Percentiles rank a stretch among this genome's conserved stretches.
Conservation (phyloP, 2,113 vertebrate genomes). For the Psittacula cyanocephala region DNA sequence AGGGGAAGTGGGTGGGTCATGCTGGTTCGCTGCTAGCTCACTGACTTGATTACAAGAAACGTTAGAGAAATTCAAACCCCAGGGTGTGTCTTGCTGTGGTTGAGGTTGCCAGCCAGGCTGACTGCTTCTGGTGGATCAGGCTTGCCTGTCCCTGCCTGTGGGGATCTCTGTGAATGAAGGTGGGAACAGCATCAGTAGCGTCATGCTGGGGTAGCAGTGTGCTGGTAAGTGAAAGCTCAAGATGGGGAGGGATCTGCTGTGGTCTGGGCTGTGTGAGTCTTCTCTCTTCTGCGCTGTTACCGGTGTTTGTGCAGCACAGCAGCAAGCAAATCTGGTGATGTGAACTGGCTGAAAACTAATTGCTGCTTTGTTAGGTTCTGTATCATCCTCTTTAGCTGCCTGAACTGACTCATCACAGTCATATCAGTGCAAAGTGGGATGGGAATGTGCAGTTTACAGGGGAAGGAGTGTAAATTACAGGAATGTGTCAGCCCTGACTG, state of each 20-base stretch:
- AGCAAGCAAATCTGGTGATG: not conserved
- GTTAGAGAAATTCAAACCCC: not conserved
- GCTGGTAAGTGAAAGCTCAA: not conserved
- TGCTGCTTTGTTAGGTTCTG: not conserved
- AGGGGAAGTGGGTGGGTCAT: rapidly evolving
- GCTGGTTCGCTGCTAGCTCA: not conserved
- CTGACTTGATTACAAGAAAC: not conserved
- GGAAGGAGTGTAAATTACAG: not conserved
- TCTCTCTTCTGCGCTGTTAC: not conserved
- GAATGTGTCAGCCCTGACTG: not conserved
- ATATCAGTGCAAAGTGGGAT: not conserved
- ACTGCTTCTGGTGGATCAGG: not conserved
- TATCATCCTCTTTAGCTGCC: not conserved
- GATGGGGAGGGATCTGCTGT: not conserved
- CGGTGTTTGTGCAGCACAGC: not conserved
- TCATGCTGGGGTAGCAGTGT: not conserved
- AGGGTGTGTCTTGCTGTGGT: not conserved
- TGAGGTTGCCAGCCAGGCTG: not conserved
- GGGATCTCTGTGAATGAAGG: not conserved
- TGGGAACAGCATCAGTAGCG: not conserved
- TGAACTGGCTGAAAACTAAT: not conserved
- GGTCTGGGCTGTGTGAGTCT: not conserved
- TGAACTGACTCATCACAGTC: not conserved
- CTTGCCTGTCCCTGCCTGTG: not conserved
- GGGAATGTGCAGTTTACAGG: not conserved